phyloP scores from a whole-genome alignment of 1,140 invertebrate species.

The Wiebesia pumilae region DNA sequence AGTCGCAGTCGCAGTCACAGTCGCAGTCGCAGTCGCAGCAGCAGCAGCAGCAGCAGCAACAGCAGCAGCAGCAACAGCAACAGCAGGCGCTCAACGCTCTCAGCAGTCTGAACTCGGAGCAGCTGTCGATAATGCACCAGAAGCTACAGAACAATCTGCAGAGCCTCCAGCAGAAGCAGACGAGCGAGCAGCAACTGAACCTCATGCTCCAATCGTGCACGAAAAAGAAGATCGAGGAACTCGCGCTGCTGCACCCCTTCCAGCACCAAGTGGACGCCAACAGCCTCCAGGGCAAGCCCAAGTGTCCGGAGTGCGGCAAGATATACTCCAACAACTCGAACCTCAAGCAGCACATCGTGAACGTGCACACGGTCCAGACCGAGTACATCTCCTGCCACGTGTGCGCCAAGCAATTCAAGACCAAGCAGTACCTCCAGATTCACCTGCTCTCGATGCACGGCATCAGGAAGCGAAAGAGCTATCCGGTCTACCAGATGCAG shows the following conservation, averaged over 20 bases:
- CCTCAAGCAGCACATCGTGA: conserved; percentile 84
- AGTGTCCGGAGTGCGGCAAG: conserved; percentile 81
- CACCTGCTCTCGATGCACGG: conserved; percentile 82
- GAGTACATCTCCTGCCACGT: conserved; percentile 80
- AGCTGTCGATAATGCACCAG: conserved; percentile 61
- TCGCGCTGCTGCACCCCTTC: conserved; percentile 63
- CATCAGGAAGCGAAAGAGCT: conserved; percentile 78
- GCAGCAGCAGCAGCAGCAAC: conserved; percentile 63
- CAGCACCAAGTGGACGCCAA: conserved; percentile 56
- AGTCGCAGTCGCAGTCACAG: conserved; percentile 24
- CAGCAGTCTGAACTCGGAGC: conserved; percentile 44
- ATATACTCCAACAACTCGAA: conserved; percentile 81
- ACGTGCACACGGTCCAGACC: conserved; percentile 82
- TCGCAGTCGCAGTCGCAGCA: conserved; percentile 63
- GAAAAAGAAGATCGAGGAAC: conserved; percentile 69
- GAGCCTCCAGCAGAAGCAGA: conserved; percentile 60
- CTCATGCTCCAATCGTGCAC: conserved; percentile 70
- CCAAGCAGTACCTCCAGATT: conserved; percentile 83
- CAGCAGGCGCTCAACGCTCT: conserved; percentile 59
- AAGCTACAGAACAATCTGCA: conserved; percentile 60
- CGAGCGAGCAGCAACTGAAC: conserved; percentile 62
- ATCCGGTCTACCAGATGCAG: conserved; percentile 71
- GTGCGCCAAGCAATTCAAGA: conserved; percentile 82
- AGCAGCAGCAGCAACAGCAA: conserved; percentile 62
- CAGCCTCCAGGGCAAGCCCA: conserved; percentile 74